Evolutionary conservation across 2,888 invertebrate species (phyloP).

Genomic region (Eristalis intricaria): DNA sequence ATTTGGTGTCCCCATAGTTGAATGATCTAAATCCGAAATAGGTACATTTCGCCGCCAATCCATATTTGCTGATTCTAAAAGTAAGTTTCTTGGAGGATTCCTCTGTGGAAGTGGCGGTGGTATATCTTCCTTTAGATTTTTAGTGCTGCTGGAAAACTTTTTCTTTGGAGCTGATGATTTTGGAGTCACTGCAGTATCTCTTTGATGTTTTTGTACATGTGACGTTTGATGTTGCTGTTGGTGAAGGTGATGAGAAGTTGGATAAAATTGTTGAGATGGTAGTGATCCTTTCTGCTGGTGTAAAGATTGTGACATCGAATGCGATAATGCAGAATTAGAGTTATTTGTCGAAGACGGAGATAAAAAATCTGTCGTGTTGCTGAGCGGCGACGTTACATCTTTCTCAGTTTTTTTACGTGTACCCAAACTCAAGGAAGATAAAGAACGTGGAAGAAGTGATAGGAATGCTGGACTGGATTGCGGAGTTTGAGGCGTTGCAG

Average conservation of each 20-base stretch:
- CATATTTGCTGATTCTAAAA: slow-evolving; percentile 74
- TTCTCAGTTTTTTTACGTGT: slow-evolving; percentile 81
- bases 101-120: slow-evolving; percentile 84
- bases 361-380: slow-evolving; percentile 78
- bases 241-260: slow-evolving; percentile 69
- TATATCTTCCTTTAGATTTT: slow-evolving; percentile 78
- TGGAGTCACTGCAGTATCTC: slow-evolving; percentile 74
- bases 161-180: slow-evolving; percentile 76
- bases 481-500: slow-evolving; percentile 76
- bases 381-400: slow-evolving; percentile 79
- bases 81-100: slow-evolving; percentile 80
- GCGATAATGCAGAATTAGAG: slow-evolving; percentile 76
- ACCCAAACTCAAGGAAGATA: slow-evolving; percentile 81
- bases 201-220: slow-evolving; percentile 74
- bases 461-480: slow-evolving; percentile 81
- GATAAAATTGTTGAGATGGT: slow-evolving; percentile 72
- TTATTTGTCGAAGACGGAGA: slow-evolving; percentile 57
- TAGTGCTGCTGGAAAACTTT: slow-evolving; percentile 77
- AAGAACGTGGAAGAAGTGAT: slow-evolving; percentile 81
- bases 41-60: slow-evolving; percentile 75
- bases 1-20: slow-evolving; percentile 68
- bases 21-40: slow-evolving; percentile 80
- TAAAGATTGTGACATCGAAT: slow-evolving; percentile 76
- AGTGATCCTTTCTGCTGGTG: slow-evolving; percentile 81
- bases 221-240: slow-evolving; percentile 73